These are phyloP conservation scores for Cryptoblepharus egeriae DNA, from an alignment of 2,797 vertebrate genomes.

Conservation along the genomic window DNA sequence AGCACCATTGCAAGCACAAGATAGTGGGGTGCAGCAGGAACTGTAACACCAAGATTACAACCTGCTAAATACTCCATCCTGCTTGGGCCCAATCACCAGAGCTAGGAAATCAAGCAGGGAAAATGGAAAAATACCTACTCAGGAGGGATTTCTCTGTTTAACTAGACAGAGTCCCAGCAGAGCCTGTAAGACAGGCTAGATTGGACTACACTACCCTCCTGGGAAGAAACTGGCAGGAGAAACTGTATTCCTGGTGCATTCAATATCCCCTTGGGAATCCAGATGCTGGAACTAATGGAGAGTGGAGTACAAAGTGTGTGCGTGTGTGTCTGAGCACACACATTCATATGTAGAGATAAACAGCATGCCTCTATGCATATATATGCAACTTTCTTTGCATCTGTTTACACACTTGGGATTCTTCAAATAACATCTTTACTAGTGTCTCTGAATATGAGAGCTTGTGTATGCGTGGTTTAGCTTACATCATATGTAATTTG, in stretches of 20 bases:
- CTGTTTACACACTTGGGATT: neutral
- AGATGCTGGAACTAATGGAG: constrained; percentile 33
- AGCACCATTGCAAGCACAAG: neutral
- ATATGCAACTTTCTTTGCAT: neutral
- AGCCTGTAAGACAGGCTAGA: constrained; percentile 19
- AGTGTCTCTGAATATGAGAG: neutral
- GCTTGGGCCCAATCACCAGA: constrained; percentile 1
- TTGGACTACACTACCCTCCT: constrained; percentile 23
- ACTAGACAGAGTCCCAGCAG: constrained; percentile 25
- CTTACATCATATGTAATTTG: neutral
- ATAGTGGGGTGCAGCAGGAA: neutral
- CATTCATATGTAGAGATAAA: constrained; percentile 3
- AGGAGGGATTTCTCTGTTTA: constrained; percentile 29
- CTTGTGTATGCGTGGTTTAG: neutral
- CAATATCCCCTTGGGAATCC: constrained; percentile 15
- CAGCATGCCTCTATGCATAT: neutral
- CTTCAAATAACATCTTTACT: neutral
- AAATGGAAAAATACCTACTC: constrained; percentile 27
- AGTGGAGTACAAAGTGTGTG: neutral
- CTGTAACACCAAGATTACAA: constrained; percentile 30
- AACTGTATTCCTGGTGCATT: constrained; percentile 22
- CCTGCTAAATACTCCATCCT: constrained; percentile 2
- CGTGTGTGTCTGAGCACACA: constrained; percentile 2
- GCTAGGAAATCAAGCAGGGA: constrained; percentile 7
- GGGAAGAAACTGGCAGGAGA: constrained; percentile 36